These are phyloP conservation scores for Heliconius melpomene DNA, from an alignment of 1,140 invertebrate genomes.

Conservation along the genomic window DNA sequence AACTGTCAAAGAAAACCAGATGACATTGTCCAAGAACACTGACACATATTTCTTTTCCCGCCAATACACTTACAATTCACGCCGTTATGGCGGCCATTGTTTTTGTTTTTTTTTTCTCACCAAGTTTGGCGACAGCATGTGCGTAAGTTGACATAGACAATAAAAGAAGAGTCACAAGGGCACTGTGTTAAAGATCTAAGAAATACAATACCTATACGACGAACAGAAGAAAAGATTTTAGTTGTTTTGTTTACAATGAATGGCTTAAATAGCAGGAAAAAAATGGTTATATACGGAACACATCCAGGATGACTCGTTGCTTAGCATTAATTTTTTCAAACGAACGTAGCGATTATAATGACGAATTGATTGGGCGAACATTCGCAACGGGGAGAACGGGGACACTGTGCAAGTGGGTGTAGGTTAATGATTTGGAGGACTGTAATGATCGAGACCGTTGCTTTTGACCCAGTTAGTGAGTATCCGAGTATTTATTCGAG, in stretches of 20 bases:
- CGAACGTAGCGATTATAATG: constrained; percentile 64
- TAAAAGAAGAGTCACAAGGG: not conserved
- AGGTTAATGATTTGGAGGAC: constrained; percentile 61
- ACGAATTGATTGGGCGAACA: constrained; percentile 69
- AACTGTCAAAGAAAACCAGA: constrained; percentile 19
- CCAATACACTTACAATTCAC: constrained; percentile 47
- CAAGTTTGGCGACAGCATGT: constrained; percentile 57
- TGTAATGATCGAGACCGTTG: constrained; percentile 63
- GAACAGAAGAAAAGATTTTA: too few relatives aligned
- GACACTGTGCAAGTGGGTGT: constrained; percentile 65
- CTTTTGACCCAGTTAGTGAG: constrained; percentile 54
- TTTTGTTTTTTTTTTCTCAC: constrained; percentile 55
- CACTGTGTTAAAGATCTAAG: not conserved
- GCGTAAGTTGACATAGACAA: constrained; percentile 36
- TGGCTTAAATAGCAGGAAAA: too few relatives aligned
- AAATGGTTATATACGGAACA: too few relatives aligned
- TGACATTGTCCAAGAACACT: constrained; percentile 54
- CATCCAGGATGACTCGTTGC: not conserved
- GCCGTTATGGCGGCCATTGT: constrained; percentile 69
- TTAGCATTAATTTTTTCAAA: constrained; percentile 50
- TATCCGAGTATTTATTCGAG: constrained; percentile 25
- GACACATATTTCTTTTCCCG: constrained; percentile 67
- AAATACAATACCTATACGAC: too few relatives aligned
- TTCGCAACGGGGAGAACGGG: constrained; percentile 61
- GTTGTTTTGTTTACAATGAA: too few relatives aligned